A percentile compares a stretch with the other conserved stretches of the same genome.
These are phyloP conservation scores for Ariopsis seemanni DNA, from an alignment of 2,113 vertebrate species.

Conservation along the genomic window DNA sequence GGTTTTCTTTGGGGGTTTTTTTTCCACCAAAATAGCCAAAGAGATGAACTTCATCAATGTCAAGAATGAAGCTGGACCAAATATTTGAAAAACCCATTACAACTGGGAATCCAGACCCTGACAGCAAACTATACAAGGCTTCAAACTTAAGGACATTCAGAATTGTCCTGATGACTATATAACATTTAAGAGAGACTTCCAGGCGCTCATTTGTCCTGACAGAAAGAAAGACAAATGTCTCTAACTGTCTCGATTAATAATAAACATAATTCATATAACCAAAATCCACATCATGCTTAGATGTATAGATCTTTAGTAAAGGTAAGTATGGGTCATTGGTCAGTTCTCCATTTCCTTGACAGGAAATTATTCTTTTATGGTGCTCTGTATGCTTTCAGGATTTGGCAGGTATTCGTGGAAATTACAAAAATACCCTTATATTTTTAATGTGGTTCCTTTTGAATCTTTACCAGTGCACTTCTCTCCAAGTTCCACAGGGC, in stretches of 20 bases:
- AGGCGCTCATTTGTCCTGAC: slow-evolving; percentile 6
- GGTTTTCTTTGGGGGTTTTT: neutral
- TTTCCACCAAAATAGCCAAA: too few relatives aligned
- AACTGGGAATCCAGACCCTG: neutral
- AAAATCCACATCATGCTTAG: neutral
- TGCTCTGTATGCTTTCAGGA: slow-evolving; percentile 32
- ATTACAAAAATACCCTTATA: slow-evolving; percentile 34
- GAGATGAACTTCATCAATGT: neutral
- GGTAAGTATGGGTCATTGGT: slow-evolving; percentile 14
- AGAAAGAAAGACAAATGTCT: neutral
- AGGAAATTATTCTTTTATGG: slow-evolving; percentile 22
- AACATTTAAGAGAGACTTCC: neutral
- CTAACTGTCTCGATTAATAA: too few relatives aligned
- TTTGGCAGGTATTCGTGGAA: slow-evolving; percentile 49
- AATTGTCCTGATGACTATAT: neutral
- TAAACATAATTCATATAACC: too few relatives aligned
- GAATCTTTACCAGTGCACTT: slow-evolving; percentile 21
- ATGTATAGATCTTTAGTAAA: neutral
- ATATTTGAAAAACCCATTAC: neutral
- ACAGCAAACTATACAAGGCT: neutral
- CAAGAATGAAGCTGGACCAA: neutral
- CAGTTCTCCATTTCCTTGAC: slow-evolving; percentile 21
- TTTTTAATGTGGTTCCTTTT: slow-evolving; percentile 25
- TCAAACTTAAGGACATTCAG: neutral
- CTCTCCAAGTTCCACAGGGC: slow-evolving; percentile 22